phyloP scores from a whole-genome alignment of 2,888 invertebrate species.

The Pyrrhosoma nymphula region DNA sequence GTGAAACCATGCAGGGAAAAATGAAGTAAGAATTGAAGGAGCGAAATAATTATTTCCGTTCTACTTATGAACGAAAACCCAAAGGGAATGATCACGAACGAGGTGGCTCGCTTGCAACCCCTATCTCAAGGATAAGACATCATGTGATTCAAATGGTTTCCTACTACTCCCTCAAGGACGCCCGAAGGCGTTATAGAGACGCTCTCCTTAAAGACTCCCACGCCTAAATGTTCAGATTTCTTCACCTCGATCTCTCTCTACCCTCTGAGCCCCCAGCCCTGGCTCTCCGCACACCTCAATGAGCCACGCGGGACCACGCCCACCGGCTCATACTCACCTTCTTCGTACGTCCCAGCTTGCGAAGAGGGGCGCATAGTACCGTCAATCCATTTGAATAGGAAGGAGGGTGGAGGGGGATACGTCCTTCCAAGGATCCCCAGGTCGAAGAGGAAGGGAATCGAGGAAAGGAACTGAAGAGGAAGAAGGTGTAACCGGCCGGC shows the following conservation, averaged over 20 bases:
- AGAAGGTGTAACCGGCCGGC: no score
- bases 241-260: not conserved
- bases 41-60: no score
- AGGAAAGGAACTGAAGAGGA: no score
- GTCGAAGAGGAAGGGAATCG: no score
- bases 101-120: not conserved
- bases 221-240: conserved; percentile 35
- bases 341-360: conserved; percentile 2
- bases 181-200: conserved; percentile 56
- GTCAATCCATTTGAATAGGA: conserved; percentile 21
- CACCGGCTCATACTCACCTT: conserved; percentile 23
- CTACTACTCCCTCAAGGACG: conserved; percentile 19
- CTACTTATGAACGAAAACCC: no score
- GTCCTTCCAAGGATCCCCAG: conserved; percentile 33
- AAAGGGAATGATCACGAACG: no score
- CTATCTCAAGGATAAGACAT: not conserved
- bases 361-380: not conserved
- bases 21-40: no score
- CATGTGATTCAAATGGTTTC: not conserved
- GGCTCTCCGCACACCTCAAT: not conserved
- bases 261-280: not conserved
- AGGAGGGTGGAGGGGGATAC: not conserved
- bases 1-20: no score
- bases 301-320: conserved; percentile 51
- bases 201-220: conserved; percentile 53